These are phyloP conservation scores for Eristalinus aeneus DNA, from an alignment of 2,888 invertebrate species.

Conservation along the genomic window DNA sequence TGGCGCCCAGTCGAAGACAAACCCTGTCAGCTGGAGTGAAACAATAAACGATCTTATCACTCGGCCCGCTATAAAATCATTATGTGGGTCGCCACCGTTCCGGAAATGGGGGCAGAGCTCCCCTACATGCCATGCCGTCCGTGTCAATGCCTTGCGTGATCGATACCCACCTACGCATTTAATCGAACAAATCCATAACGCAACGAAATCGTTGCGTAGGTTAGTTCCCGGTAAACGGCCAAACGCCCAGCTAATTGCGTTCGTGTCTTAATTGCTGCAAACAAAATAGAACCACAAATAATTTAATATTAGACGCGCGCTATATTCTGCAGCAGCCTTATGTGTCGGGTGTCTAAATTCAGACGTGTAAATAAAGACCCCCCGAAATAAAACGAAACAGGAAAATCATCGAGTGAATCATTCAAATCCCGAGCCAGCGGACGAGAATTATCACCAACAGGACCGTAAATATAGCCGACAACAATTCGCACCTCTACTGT, in stretches of 20 bases:
- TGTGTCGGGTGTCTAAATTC: background rate
- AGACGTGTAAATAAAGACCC: background rate
- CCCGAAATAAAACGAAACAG: background rate
- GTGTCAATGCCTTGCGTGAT: constrained; percentile 7
- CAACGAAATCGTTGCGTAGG: constrained; percentile 17
- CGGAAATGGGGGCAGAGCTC: background rate
- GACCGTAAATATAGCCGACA: constrained; percentile 45
- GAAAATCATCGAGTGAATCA: constrained; percentile 48
- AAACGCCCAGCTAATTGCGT: background rate
- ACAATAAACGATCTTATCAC: background rate
- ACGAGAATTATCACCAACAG: constrained; percentile 37
- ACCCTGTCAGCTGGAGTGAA: background rate
- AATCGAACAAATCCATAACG: constrained; percentile 13
- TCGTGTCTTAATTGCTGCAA: background rate
- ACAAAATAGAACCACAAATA: background rate
- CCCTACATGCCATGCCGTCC: background rate
- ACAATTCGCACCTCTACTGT: constrained; percentile 2
- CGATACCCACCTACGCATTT: constrained; percentile 4
- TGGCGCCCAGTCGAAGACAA: background rate
- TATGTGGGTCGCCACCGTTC: background rate
- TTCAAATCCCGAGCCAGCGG: constrained; percentile 20
- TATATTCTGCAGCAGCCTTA: background rate
- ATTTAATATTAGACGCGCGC: background rate
- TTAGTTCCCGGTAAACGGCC: constrained; percentile 6
- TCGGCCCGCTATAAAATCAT: background rate